A percentile compares a stretch with the other conserved stretches of the same genome.
Evolutionary conservation across 2,113 vertebrate species (phyloP).

Genomic region (Aldabrachelys gigantea): DNA sequence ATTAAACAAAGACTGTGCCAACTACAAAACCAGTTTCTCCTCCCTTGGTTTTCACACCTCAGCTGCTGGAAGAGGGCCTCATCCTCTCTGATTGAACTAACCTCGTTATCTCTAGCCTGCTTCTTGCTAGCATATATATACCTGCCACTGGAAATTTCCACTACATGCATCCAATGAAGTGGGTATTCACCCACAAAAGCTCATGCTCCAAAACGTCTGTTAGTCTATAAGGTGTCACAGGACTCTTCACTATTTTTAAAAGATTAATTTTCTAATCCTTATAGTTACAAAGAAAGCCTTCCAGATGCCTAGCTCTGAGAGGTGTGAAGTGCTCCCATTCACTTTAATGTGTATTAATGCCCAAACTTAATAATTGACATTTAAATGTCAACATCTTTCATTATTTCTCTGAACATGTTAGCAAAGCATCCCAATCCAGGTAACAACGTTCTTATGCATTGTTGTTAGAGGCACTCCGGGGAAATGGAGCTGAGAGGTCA

Average conservation of each 20-base stretch:
- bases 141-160: too few species aligned
- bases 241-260: background rate
- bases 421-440: background rate
- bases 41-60: too few species aligned
- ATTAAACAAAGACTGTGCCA: too few species aligned
- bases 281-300: background rate
- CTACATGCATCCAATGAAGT: too few species aligned
- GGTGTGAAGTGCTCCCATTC: background rate
- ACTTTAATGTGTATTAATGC: background rate
- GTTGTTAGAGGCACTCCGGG: background rate
- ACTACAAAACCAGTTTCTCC: too few species aligned
- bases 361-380: background rate
- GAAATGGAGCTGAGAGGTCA: background rate
- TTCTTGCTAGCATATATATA: too few species aligned
- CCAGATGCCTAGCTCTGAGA: background rate
- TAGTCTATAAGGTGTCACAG: too few species aligned
- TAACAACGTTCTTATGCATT: background rate
- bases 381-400: background rate
- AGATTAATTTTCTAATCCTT: background rate
- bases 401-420: background rate
- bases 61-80: too few species aligned
- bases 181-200: too few species aligned
- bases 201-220: too few species aligned
- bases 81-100: too few species aligned
- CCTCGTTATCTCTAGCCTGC: too few species aligned